Base-by-base conservation (phyloP, 2,797 vertebrate genomes). In the Tapirus indicus region DNA sequence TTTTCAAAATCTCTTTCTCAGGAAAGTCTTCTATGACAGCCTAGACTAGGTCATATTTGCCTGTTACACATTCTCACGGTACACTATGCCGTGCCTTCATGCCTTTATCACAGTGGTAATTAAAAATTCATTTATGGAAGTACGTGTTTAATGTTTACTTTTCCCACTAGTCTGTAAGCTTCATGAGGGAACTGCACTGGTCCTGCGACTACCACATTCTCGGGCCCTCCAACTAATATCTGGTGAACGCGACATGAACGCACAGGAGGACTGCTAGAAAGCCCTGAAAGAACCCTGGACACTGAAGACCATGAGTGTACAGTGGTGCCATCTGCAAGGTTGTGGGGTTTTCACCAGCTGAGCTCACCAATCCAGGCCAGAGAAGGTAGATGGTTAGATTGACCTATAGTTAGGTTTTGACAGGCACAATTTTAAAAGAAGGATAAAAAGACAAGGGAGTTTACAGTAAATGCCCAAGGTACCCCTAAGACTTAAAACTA, bases 1-100 rank as follows among this genome's bases (percentile, higher is more conserved):
- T 49, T 85, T 87, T 88, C 44, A 88, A 88, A 88, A 52, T 20
- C 6, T 80, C 56, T 72, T 86, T 58, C 86, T 91, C 35, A 66
- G 35, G 56, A 88, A 77, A 68, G 60, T 78, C 68, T 86, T 49
- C 52, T 13, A 17, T 11, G 41, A 78, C 29, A 38, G 21, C 29
- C 25, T 29, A 58, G 75, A n/a, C 10, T 38, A 60, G 14, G 60
- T 58, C 29, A 69, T 58, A 69, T 3, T 17, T 25, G n/a, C 10
- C 66, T 49, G 25, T 66, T 21, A 52, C 0, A 58, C 13, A 32
- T 49, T 38, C 35, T 80, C 52, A 54, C 1, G 5, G 29, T 27
- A 32, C 14, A 23, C 27, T 64, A 16, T 16, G n/a, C 14, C 12
- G 21, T 84, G 47, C 16, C 20, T 78, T 38, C 29, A 29, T 27